Evolutionary conservation across 2,888 invertebrate species (phyloP).

Genomic region (Mimachlamys varia): DNA sequence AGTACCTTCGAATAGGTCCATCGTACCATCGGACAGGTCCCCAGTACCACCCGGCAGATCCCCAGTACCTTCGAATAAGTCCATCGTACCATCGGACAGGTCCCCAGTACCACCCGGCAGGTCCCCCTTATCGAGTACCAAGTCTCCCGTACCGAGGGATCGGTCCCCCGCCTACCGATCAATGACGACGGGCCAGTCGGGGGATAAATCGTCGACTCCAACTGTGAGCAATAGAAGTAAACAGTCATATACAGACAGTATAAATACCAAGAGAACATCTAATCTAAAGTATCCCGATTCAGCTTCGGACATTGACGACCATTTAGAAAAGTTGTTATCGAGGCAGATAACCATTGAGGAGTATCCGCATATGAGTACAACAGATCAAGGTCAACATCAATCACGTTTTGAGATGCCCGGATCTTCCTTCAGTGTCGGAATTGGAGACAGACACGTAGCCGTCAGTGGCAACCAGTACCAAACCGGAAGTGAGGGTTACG

Average conservation of each 20-base stretch:
- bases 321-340: background rate
- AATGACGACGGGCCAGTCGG: background rate
- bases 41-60: background rate
- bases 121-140: background rate
- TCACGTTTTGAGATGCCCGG: constrained; percentile 6
- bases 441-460: background rate
- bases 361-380: background rate
- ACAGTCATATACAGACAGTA: background rate
- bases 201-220: background rate
- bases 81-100: background rate
- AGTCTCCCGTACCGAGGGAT: background rate
- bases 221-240: background rate
- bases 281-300: background rate
- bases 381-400: background rate
- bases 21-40: background rate
- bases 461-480: background rate
- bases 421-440: background rate
- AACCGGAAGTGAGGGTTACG: constrained; percentile 44
- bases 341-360: background rate
- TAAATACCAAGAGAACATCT: background rate
- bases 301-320: background rate
- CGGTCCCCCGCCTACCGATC: background rate
- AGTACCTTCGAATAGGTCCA: background rate
- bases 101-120: background rate
- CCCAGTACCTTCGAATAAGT: background rate